Percentiles rank a stretch among this genome's conserved stretches.
These are phyloP conservation scores for Brotula barbata DNA, from an alignment of 2,797 vertebrate genomes.

Conservation along the genomic window DNA sequence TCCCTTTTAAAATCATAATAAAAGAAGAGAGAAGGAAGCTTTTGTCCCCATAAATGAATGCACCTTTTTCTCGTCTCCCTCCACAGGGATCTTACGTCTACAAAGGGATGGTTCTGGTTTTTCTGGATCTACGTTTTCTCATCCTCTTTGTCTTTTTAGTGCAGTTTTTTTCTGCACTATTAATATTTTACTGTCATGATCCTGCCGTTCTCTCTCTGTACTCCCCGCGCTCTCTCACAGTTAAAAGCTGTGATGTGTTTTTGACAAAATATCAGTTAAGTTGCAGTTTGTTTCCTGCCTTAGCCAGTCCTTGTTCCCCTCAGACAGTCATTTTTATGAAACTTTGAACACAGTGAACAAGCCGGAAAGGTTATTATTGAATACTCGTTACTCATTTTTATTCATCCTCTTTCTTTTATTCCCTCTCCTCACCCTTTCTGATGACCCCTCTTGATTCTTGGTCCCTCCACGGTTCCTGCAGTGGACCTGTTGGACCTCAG, in stretches of 20 bases:
- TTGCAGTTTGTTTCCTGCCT: constrained; percentile 35
- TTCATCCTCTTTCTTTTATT: constrained; percentile 1
- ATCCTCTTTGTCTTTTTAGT: constrained; percentile 26
- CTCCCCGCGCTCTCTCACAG: constrained; percentile 4
- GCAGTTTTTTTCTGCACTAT: constrained; percentile 23
- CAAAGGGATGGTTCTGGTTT: background rate
- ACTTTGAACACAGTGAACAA: constrained; percentile 25
- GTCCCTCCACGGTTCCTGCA: constrained; percentile 48
- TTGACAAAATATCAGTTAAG: constrained; percentile 44
- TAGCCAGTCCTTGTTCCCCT: constrained; percentile 34
- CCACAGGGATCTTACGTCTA: background rate
- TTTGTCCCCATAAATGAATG: too few species aligned
- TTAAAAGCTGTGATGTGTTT: constrained; percentile 52
- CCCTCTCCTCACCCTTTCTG: background rate
- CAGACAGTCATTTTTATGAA: constrained; percentile 35
- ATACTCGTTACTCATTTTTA: constrained; percentile 1
- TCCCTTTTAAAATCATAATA: background rate
- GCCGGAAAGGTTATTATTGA: constrained; percentile 34
- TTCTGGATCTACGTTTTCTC: background rate
- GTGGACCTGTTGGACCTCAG: constrained; percentile 94
- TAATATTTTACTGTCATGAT: constrained; percentile 49
- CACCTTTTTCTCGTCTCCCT: background rate
- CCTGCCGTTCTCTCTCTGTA: constrained; percentile 26
- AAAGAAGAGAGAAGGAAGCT: background rate
- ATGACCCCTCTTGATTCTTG: background rate